Evolutionary conservation across 2,888 invertebrate species (phyloP).

Genomic region (Augiades crinisus): DNA sequence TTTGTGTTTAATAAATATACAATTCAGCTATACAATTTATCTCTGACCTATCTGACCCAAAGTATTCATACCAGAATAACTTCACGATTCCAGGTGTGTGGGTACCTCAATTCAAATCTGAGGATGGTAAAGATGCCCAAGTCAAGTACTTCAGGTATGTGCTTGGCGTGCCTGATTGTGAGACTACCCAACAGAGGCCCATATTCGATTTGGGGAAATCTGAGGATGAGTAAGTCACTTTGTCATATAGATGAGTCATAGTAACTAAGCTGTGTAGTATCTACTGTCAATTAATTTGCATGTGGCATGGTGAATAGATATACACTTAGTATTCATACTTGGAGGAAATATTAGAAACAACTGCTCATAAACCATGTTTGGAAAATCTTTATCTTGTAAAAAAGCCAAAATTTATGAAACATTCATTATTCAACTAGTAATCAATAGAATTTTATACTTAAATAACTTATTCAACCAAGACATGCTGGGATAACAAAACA

Average conservation of each 20-base stretch:
- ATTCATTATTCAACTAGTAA: no score
- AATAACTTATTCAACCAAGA: no score
- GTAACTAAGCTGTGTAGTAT: conserved; percentile 19
- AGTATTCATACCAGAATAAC: no score
- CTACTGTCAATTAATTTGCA: conserved; percentile 8
- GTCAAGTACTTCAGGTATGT: conserved; percentile 81
- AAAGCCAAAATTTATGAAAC: no score
- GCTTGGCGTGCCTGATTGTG: conserved; percentile 86
- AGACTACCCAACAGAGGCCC: conserved; percentile 85
- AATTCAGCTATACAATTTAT: no score
- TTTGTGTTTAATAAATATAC: no score
- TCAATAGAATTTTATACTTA: no score
- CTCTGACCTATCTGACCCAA: no score
- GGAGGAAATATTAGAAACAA: no score
- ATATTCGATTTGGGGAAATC: conserved; percentile 84
- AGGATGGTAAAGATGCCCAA: conserved; percentile 80
- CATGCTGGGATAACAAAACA: no score
- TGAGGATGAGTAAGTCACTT: conserved; percentile 75
- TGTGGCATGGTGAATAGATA: not conserved
- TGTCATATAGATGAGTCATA: conserved; percentile 16
- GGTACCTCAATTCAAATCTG: conserved; percentile 84
- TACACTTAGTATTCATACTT: not conserved
- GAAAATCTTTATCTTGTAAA: no score
- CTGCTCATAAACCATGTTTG: no score
- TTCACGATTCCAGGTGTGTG: conserved; percentile 62